phyloP scores from a whole-genome alignment of 2,113 vertebrate species.

The Peromyscus leucopus region DNA sequence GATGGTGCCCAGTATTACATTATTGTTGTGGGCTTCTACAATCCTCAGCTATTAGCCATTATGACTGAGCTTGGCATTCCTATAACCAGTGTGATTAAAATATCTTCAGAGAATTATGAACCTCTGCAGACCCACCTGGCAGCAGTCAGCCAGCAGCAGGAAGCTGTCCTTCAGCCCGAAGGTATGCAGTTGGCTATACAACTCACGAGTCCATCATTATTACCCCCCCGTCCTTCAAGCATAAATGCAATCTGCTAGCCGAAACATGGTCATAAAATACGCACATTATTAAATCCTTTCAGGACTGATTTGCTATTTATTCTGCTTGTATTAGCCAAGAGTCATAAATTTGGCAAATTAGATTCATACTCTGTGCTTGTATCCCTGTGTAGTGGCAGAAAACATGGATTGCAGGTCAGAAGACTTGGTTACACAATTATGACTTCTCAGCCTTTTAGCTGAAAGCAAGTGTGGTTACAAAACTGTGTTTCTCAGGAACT shows the following conservation, averaged over 20 bases:
- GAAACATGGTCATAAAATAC: neutral
- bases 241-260: conserved; percentile 18
- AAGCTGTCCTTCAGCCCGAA: conserved; percentile 75
- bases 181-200: conserved; percentile 81
- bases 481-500: conserved; percentile 39
- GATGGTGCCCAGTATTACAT: conserved; percentile 95
- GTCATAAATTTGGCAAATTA: conserved; percentile 72
- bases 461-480: neutral
- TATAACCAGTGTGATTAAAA: conserved; percentile 91
- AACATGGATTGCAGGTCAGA: neutral
- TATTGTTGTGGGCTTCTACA: conserved; percentile 92
- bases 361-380: conserved; percentile 53
- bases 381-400: neutral
- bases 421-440: neutral
- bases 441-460: conserved; percentile 15
- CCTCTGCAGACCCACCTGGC: conserved; percentile 82
- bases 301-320: conserved; percentile 58
- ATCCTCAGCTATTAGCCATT: conserved; percentile 89
- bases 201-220: neutral
- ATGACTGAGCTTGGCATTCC: conserved; percentile 91
- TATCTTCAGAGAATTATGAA: conserved; percentile 88
- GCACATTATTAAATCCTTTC: conserved; percentile 48
- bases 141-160: conserved; percentile 69
- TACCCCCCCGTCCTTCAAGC: conserved; percentile 14
- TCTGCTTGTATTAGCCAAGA: conserved; percentile 59